Base-by-base conservation (phyloP, 2,888 invertebrate species). In the Ochropleura plecta region DNA sequence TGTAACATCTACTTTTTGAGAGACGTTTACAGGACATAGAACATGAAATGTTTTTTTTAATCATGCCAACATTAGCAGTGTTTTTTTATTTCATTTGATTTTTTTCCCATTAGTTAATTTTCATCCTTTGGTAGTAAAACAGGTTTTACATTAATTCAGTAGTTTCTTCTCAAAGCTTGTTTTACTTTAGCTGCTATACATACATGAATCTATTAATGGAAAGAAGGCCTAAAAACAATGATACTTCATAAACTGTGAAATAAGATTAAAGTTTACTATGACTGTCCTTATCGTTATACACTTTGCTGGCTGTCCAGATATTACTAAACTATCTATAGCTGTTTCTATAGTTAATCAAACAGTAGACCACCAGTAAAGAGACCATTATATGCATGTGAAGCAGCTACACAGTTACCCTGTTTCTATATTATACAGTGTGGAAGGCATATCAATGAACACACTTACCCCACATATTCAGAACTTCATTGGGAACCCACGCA, bases 1-100 rank as follows among this genome's bases (percentile, higher is more conserved):
- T 74, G 72, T 80, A 79, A 64, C 67, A 71, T 72, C 49, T 69
- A 59, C 63, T 66, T 72, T 73, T 72, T 63, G n/a, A 71, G 30
- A 73, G 59, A 66, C 8, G 30, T 70, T 70, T 64, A 63, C 53
- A 65, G 57, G 12, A 64, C 20, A 49, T 62, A 51, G 12, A 71
- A 20, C 62, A 79, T 64, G 42, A 40, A 16, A 49, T 44, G 0
- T 0, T 7, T 70, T 66, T 53, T 70, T 67, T 69, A 57, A 2
- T 76, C 55, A 72, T 73, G 46, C n/a, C 14, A 46, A 20, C 18
- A 55, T 62, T 64, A 51, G 18, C 14, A 12, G 16, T 70, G 44
- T 67, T 55, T 68, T 59, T 60, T 30, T 14, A 44, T 63, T 51
- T 48, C 14, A 7, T 44, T 60, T 12, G 51, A 44, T 62, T 42